Percentiles rank a stretch among this genome's conserved stretches.
Evolutionary conservation across 53 echinoderm and acorn worm species (phyloP).

Genomic region (Apostichopus leukothele): DNA sequence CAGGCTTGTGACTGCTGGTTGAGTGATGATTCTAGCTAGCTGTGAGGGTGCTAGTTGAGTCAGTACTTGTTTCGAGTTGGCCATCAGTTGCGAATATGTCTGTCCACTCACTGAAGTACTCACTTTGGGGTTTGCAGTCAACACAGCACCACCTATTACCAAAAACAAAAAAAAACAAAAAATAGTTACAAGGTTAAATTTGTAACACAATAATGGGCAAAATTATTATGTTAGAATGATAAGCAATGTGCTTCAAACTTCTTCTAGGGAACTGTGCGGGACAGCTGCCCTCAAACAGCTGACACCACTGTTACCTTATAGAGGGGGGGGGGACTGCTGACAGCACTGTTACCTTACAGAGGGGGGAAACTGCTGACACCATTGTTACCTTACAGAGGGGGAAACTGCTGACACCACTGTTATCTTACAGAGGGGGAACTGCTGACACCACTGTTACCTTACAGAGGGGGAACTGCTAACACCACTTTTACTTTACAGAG

Average conservation of each 20-base stretch:
- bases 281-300: too few species aligned
- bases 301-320: too few species aligned
- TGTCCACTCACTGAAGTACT: constrained; percentile 43
- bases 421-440: too few species aligned
- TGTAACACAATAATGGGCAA: background rate
- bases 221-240: background rate
- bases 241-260: background rate
- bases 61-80: constrained; percentile 50
- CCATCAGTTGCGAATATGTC: constrained; percentile 56
- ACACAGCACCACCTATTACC: background rate
- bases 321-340: too few species aligned
- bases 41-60: constrained; percentile 51
- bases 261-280: background rate
- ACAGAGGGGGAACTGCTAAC: too few species aligned
- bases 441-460: background rate
- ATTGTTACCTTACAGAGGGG: too few species aligned
- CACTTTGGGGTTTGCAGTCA: constrained; percentile 44
- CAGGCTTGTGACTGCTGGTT: constrained; percentile 48
- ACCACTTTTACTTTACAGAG: too few species aligned
- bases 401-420: too few species aligned
- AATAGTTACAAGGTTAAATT: too few species aligned
- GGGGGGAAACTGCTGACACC: too few species aligned
- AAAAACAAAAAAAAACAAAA: background rate
- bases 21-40: constrained; percentile 52
- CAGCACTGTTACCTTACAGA: too few species aligned